Evolutionary conservation across 2,888 invertebrate species (phyloP), one percentile per base, ranked within the genome.

Genomic region (Pomacea canaliculata): DNA sequence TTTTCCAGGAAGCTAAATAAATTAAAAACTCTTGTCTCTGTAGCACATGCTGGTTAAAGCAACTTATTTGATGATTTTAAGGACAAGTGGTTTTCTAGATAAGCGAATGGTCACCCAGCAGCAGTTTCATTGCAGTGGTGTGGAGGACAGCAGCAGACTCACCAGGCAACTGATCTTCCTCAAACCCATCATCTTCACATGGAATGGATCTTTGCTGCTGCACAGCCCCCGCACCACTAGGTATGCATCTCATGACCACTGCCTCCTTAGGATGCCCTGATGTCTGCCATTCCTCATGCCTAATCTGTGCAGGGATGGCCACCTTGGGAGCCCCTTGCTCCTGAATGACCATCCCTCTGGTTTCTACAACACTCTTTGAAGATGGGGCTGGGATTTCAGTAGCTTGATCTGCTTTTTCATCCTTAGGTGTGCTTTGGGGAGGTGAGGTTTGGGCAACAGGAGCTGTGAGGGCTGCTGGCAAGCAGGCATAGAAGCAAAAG

Each of bases 121-220:
- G 51, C 10, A 10, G 51, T 56, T 56, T 56, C 51, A 56, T 16
- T 13, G 51, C 51, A 56, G 7, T 16, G 16, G 51, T 16, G 16
- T 56, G 51, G 51, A 56, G 51, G 51, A 16, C 51, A 56, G 51
- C 51, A 56, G 51, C 70, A 13, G 69, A 82, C 83, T 78, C 80
- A 83, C 83, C 83, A 71, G 81, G 75, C 63, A 82, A 74, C 69
- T 76, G 78, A 74, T 82, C 80, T 66, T 80, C 82, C 76, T 81
- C 83, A 82, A 77, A 82, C 66, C 80, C 81, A 59, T 78, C 76
- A 60, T 77, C 77, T 13, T 80, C 80, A 65, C 63, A 75, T 60
- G 71, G 72, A 69, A 59, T 60, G 18, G 56, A 60, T 12, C 49
- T 48, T 60, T 46, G 62, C 48, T 48, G n/a, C n/a, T 56, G 68